phyloP scores from a whole-genome alignment of 2,113 vertebrate genomes.

The Cichladusa arquata region DNA sequence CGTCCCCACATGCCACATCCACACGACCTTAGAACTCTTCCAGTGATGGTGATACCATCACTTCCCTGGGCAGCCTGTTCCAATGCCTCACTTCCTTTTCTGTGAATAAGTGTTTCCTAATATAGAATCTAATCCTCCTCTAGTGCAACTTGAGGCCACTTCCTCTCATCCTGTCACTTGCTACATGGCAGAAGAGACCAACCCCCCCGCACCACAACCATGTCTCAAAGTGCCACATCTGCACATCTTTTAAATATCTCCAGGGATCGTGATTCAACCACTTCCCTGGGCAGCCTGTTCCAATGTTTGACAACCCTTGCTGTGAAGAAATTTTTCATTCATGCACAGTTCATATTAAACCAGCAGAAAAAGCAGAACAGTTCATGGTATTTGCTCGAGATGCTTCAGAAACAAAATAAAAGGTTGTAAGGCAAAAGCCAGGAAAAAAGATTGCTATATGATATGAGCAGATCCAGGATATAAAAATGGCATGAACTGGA shows the following conservation, averaged over 20 bases:
- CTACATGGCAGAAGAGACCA: background rate
- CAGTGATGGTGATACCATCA: background rate
- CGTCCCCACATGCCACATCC: background rate
- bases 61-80: background rate
- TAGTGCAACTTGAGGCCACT: background rate
- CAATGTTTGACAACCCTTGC: background rate
- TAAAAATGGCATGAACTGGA: background rate
- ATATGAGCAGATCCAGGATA: background rate
- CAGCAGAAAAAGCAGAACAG: background rate
- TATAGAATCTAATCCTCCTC: background rate
- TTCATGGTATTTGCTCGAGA: background rate
- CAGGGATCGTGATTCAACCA: background rate
- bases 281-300: background rate
- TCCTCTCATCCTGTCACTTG: background rate
- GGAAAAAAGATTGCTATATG: background rate
- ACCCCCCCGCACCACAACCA: accelerated
- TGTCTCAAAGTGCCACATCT: background rate
- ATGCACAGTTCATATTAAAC: background rate
- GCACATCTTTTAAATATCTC: background rate
- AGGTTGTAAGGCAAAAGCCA: background rate
- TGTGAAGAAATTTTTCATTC: background rate
- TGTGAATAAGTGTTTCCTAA: background rate
- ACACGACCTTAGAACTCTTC: background rate
- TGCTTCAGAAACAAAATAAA: background rate
- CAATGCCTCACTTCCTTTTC: background rate